Evolutionary conservation across 2,113 vertebrate species (phyloP).

Genomic region (Tor tambroides): DNA sequence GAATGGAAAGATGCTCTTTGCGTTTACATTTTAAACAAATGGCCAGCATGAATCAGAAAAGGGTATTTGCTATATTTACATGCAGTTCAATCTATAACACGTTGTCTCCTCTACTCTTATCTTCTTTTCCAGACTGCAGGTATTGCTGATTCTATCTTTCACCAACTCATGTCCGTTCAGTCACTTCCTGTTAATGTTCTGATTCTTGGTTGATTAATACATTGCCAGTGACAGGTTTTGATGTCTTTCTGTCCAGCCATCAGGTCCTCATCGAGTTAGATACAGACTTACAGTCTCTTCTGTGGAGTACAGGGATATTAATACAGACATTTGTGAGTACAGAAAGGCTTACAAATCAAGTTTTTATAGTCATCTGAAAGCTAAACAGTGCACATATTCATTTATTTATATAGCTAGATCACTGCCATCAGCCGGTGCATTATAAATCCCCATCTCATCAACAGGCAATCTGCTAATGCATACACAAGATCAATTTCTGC

Average conservation of each 20-base stretch:
- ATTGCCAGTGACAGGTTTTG: neutral
- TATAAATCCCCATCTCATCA: constrained; percentile 80
- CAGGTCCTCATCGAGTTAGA: neutral
- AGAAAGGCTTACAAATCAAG: constrained; percentile 75
- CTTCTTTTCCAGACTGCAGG: neutral
- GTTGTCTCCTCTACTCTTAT: neutral
- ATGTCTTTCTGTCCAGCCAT: neutral
- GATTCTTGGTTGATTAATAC: neutral
- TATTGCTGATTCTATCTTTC: constrained; percentile 18
- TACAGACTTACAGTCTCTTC: neutral
- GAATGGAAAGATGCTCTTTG: neutral
- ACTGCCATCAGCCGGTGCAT: constrained; percentile 70
- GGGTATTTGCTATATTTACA: neutral
- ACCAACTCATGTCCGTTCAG: neutral
- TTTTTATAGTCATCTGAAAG: constrained; percentile 67
- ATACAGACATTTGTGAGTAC: constrained; percentile 70
- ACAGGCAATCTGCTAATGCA: constrained; percentile 83
- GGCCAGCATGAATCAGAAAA: neutral
- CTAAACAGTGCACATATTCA: constrained; percentile 65
- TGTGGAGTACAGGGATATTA: constrained; percentile 46
- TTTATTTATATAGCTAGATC: constrained; percentile 77
- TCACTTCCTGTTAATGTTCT: constrained; percentile 6
- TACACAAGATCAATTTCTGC: constrained; percentile 75
- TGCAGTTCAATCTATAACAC: neutral
- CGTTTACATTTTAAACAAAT: neutral